Percentiles rank a stretch among this genome's conserved stretches.
Conservation (phyloP, 2,113 vertebrate species). For the Rafetus swinhoei region DNA sequence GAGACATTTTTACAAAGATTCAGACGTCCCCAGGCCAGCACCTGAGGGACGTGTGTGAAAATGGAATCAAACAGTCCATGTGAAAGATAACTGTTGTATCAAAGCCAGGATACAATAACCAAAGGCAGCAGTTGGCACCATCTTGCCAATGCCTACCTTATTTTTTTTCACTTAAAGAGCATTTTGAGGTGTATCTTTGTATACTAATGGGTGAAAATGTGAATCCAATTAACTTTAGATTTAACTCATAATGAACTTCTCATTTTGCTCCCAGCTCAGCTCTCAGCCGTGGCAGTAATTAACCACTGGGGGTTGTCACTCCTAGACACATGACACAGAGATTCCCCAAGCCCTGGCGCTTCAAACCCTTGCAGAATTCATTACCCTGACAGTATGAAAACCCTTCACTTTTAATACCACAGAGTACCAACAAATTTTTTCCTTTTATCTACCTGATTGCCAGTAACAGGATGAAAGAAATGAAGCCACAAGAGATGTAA, state of each 20-base stretch:
- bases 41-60: background rate
- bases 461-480: slow-evolving; percentile 61
- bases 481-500: slow-evolving; percentile 63
- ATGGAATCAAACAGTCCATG: background rate
- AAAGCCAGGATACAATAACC: background rate
- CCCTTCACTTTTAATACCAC: slow-evolving; percentile 80
- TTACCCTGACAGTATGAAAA: slow-evolving; percentile 83
- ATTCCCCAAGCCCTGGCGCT: slow-evolving; percentile 77
- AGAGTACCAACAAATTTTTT: slow-evolving; percentile 69
- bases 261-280: slow-evolving; percentile 80
- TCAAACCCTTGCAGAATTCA: slow-evolving; percentile 84
- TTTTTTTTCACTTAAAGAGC: background rate
- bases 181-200: slow-evolving; percentile 68
- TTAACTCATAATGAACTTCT: slow-evolving; percentile 86
- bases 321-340: slow-evolving; percentile 81
- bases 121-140: background rate
- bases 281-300: slow-evolving; percentile 85
- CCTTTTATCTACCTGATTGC: slow-evolving; percentile 75
- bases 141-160: slow-evolving; percentile 22
- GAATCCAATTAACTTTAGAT: slow-evolving; percentile 86
- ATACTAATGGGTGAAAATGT: slow-evolving; percentile 68
- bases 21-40: fast-evolving
- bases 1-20: fast-evolving
- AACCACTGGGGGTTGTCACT: slow-evolving; percentile 88
- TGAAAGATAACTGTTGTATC: background rate